Evolutionary conservation across 1,140 invertebrate species (phyloP), one percentile per base, ranked within the genome.

Genomic region (Cydia strobilella): DNA sequence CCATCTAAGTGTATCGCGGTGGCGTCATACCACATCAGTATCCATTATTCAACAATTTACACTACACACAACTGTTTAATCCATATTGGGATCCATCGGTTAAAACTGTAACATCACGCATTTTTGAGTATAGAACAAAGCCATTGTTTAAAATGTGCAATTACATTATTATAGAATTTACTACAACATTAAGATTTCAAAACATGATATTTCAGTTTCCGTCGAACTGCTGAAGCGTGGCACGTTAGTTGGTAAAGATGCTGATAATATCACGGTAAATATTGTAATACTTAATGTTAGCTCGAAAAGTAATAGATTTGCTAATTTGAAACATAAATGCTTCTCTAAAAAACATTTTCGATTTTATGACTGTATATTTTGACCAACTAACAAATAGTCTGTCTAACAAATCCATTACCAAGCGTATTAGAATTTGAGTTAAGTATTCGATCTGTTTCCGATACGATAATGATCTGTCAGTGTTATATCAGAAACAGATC

Each of bases 31-130:
- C 54, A 59, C 54, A 59, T 59, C 20, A 59, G 54, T 23, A 65
- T 65, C 23, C 63, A 65, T 65, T 65, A 65, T 65, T 65, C 63
- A 65, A 65, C 63, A 31, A 65, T 59, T 59, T 59, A 59, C 54
- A 59, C 54, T 54, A n/a, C 23, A 59, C 2, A 23, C 54, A 59
- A 10, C 54, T 12, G 15, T 23, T 59, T 2, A 59, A 59, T 59
- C n/a, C n/a, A n/a, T 59, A 59, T 59, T 59, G 23, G 9, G 10
- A 59, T 59, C 9, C 18, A 59, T 9, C 18, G 54, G 15, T 51
- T 18, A 51, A 51, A 18, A 51, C 45, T 51, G 0, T 15, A 59
- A 18, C 5, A 20, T 59, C 18, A 59, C 6, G 18, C 20, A 3
- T 10, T 59, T 12, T 2, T n/a, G 18, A 6, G 54, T 59, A 18